phyloP scores from a whole-genome alignment of 2,888 invertebrate genomes.

The Mycalesis mineus region DNA sequence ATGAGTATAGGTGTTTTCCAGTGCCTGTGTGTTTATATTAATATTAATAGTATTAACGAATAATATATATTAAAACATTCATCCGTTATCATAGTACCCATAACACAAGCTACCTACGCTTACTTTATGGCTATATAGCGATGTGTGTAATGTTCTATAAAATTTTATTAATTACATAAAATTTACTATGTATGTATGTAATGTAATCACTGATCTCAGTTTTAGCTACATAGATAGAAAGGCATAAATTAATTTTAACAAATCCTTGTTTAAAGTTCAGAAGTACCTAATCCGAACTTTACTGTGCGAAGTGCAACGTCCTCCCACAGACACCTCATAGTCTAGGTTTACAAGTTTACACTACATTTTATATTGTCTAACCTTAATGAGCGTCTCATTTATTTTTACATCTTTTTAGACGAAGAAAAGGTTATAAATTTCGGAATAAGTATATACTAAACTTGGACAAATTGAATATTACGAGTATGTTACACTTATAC shows the following conservation, averaged over 20 bases:
- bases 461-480: not conserved
- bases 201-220: too few relatives aligned
- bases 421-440: too few relatives aligned
- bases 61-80: too few relatives aligned
- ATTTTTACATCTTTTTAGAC: not conserved
- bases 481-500: not conserved
- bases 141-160: too few relatives aligned
- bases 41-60: too few relatives aligned
- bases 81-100: too few relatives aligned
- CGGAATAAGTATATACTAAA: not conserved
- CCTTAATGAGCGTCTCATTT: not conserved
- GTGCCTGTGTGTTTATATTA: too few relatives aligned
- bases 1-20: too few relatives aligned
- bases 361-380: not conserved
- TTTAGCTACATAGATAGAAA: not conserved
- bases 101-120: too few relatives aligned
- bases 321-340: not conserved
- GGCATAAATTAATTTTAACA: not conserved
- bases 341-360: not conserved
- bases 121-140: too few relatives aligned
- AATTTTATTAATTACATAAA: too few relatives aligned
- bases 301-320: not conserved
- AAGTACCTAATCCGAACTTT: not conserved
- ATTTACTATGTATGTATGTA: too few relatives aligned
- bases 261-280: not conserved